Base-by-base conservation (phyloP, 2,888 invertebrate genomes). In the Cybosia mesomella region DNA sequence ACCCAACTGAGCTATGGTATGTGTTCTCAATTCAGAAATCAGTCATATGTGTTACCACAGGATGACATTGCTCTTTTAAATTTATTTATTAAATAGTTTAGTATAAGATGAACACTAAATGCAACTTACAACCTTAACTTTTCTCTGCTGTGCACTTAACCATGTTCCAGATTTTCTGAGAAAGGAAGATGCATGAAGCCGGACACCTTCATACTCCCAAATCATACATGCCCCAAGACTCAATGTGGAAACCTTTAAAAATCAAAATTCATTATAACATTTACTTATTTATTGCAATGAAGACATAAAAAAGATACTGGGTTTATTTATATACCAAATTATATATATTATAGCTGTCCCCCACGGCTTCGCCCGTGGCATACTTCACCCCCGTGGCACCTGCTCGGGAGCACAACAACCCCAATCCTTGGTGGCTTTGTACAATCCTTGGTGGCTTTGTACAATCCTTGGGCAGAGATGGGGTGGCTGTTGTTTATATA, bases 141-240 rank as follows among this genome's bases (percentile, higher is more conserved):
- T 88, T 93, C 72, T 89, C 70, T 93, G 93, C 64, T 92, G 91
- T 66, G 87, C 80, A 84, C 95, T 96, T 71, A 96, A 88, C 91
- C 96, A 96, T 67, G 89, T 88, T 43, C 94, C 86, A 22, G 96
- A 95, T 84, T 90, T 93, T 82, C 91, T 94, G 59, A 96, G 86
- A 86, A 96, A 91, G 36, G 86, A 88, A 59, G 91, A 83, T n/a
- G 96, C 96, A 88, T 96, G 96, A n/a, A 92, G 79, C 66, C 96
- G 90, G 83, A 95, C 74, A 68, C 85, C 89, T 92, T 99, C 99
- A 95, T 99, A 98, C 90, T 98, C 98, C 97, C 98, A 98, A 76
- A 99, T 97, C 22, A 97, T 96, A 79, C 97, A 97, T 22, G 97
- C 97, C 34, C 96, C 95, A 85, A 98, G 96, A 85, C 97, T 97